Base-by-base conservation (phyloP, 2,888 invertebrate species). In the Papilio elwesi region DNA sequence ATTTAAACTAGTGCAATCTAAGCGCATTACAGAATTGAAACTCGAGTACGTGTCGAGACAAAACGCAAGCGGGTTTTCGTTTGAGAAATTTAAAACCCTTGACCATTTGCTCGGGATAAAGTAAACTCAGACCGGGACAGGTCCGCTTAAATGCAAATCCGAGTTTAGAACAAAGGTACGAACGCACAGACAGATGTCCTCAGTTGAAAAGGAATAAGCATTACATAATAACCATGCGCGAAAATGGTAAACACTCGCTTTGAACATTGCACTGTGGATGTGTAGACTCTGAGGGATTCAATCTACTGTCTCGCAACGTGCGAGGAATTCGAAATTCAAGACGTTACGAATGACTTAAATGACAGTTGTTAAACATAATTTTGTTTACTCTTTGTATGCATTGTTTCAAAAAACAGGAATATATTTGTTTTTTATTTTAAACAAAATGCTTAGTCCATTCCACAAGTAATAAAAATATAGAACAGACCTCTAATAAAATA, bases 81-180 rank as follows among this genome's bases (percentile, higher is more conserved):
- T 52, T 38, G 63, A 62, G 69, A 70, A 43, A 63, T 63, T 52
- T 49, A 53, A 70, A 70, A 63, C 70, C 68, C 43, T 53, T 47
- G 15, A 15, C 43, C 67, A 70, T 63, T 69, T 52, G 70, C 43
- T 26, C 38, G 47, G 51, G 26, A 15, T 70, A 53, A 63, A 74
- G 74, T 72, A 69, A 75, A 65, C 73, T 53, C 74, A 64, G 70
- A 74, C 75, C 64, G 75, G 74, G 51, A 70, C 67, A 26, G 4
- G 70, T 68, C 74, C 72, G 75, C 76, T 77, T 75, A 77, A 76
- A 78, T 79, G 78, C 78, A 76, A 79, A 79, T 79, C 75, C 71
- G 66, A 74, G 78, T 76, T 77, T 76, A 78, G 74, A 78, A 77
- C 75, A 78, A 77, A 76, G 75, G 75, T 75, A 78, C 78, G 74